These are phyloP conservation scores for Ectobius pallidus DNA, from an alignment of 2,888 invertebrate species.

Conservation along the genomic window DNA sequence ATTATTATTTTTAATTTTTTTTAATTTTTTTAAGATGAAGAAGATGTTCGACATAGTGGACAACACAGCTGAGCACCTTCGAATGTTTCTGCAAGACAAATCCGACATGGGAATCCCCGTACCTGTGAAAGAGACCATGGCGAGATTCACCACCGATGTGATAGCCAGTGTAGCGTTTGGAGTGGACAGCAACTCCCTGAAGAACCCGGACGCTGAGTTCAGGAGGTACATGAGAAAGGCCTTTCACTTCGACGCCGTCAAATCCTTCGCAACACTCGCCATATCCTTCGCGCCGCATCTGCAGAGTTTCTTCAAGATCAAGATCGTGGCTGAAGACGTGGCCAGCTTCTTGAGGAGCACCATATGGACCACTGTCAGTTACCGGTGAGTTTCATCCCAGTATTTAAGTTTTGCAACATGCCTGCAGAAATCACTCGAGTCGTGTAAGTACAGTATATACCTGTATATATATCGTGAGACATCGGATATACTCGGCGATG, in stretches of 20 bases:
- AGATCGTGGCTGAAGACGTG: background rate
- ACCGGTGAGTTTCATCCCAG: conserved; percentile 38
- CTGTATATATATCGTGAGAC: no score
- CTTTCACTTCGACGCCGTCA: background rate
- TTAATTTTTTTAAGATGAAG: no score
- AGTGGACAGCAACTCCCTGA: conserved; percentile 64
- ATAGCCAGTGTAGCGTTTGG: conserved; percentile 67
- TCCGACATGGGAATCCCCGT: background rate
- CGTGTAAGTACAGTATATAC: no score
- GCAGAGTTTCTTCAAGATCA: background rate
- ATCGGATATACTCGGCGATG: no score
- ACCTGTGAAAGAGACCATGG: conserved; percentile 45
- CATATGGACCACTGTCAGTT: conserved; percentile 47
- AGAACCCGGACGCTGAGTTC: conserved; percentile 61
- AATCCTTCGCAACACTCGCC: background rate
- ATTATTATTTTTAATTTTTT: no score
- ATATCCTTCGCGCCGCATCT: conserved; percentile 5
- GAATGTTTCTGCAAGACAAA: no score
- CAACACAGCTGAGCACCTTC: background rate
- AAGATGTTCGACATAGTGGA: conserved; percentile 26
- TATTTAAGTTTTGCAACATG: no score
- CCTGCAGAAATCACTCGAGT: no score
- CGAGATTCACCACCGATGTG: conserved; percentile 66
- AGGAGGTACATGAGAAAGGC: conserved; percentile 51
- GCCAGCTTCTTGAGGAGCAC: conserved; percentile 47